Conservation (phyloP, 1,140 invertebrate species). For the Penaeus indicus region DNA sequence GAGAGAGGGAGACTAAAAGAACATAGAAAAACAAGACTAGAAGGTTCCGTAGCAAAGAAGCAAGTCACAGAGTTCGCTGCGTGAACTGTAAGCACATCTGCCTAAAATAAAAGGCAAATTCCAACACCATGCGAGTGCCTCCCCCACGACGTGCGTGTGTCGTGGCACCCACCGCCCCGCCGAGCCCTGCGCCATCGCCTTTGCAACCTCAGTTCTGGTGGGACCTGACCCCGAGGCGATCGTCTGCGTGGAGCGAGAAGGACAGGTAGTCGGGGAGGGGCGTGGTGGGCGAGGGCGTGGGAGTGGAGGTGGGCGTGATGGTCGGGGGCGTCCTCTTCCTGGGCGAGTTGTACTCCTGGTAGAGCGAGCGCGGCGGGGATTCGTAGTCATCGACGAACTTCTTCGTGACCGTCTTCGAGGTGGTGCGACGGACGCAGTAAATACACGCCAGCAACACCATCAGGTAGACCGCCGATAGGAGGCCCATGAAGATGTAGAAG, state of each 20-base stretch:
- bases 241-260: not conserved
- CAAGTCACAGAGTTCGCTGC: no score
- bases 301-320: not conserved
- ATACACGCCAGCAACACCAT: not conserved
- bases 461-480: slow-evolving; percentile 21
- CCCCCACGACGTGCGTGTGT: no score
- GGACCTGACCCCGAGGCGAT: not conserved
- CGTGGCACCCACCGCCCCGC: no score
- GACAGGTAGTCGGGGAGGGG: not conserved
- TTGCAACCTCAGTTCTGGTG: not conserved
- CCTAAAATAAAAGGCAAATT: no score
- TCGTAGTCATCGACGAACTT: slow-evolving; percentile 40
- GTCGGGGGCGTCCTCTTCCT: slow-evolving; percentile 17
- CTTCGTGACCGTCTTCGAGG: not conserved
- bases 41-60: no score
- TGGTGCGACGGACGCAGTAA: slow-evolving; percentile 35
- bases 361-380: slow-evolving; percentile 22
- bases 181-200: not conserved
- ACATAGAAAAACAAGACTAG: no score
- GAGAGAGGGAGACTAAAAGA: no score
- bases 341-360: slow-evolving; percentile 36
- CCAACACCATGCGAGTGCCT: no score
- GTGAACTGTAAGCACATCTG: no score
- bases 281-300: not conserved
- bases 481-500: slow-evolving; percentile 2